phyloP scores from a whole-genome alignment of 1,140 invertebrate species.

The Hestina assimilis region DNA sequence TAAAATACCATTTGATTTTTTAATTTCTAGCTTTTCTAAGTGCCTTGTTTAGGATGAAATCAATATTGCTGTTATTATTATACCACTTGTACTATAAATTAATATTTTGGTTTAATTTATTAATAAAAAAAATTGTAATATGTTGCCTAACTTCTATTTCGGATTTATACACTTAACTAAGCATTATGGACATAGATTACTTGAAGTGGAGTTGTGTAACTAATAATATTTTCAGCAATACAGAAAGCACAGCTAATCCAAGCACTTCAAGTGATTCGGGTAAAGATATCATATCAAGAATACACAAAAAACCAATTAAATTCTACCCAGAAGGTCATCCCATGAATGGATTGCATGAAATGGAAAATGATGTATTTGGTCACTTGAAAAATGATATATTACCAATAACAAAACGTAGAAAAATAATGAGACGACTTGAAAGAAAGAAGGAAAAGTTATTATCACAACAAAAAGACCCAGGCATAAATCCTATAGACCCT shows the following conservation, averaged over 20 bases:
- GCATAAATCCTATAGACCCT: conserved; percentile 29
- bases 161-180: too few species aligned
- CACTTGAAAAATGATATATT: conserved; percentile 51
- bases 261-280: conserved; percentile 32
- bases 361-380: conserved; percentile 54
- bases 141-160: too few species aligned
- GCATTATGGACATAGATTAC: too few species aligned
- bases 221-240: conserved; percentile 24
- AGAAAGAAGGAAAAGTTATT: conserved; percentile 54
- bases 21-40: too few species aligned
- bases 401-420: conserved; percentile 59
- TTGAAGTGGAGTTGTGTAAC: too few species aligned
- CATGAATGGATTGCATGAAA: conserved; percentile 60
- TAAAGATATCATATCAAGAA: conserved; percentile 30
- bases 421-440: conserved; percentile 57
- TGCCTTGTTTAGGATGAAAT: too few species aligned
- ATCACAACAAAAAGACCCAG: conserved; percentile 37
- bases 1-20: too few species aligned
- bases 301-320: conserved; percentile 33
- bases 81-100: too few species aligned
- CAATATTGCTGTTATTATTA: too few species aligned
- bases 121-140: too few species aligned
- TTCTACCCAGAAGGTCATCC: conserved; percentile 61
- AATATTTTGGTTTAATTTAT: too few species aligned
- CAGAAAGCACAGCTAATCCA: conserved; percentile 29